A percentile compares a stretch with the other conserved stretches of the same genome.
Conservation (phyloP, 2,113 vertebrate genomes). For the Melanostigma gelatinosum region DNA sequence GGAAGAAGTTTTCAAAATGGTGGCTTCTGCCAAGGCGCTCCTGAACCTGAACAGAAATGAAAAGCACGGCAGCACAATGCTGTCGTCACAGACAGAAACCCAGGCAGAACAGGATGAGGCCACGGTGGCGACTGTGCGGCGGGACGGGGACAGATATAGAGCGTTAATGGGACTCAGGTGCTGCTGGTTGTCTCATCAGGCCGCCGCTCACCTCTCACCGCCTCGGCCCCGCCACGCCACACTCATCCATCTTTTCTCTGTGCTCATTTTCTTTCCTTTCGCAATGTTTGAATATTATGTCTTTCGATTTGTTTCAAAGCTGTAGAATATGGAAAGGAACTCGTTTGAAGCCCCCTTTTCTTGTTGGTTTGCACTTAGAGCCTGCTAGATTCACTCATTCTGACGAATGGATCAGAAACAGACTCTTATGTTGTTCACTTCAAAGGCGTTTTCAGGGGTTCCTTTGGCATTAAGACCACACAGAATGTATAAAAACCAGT, state of each 20-base stretch:
- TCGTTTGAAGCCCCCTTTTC: neutral
- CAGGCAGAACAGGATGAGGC: conserved; percentile 47
- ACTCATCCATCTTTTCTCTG: conserved; percentile 50
- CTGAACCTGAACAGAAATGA: conserved; percentile 42
- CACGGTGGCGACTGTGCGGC: conserved; percentile 54
- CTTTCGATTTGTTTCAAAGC: neutral
- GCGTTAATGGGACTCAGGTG: conserved; percentile 80
- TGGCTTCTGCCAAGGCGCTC: conserved; percentile 20
- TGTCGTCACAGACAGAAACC: conserved; percentile 61
- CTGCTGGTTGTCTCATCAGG: conserved; percentile 69
- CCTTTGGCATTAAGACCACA: conserved; percentile 34
- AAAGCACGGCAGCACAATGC: conserved; percentile 29
- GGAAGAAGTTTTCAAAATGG: conserved; percentile 38
- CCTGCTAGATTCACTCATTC: neutral
- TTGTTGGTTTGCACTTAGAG: neutral
- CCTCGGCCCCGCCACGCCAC: conserved; percentile 23
- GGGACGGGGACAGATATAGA: conserved; percentile 57
- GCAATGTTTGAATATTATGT: neutral
- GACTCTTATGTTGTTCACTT: conserved; percentile 41
- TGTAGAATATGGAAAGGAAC: neutral
- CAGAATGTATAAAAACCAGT: conserved; percentile 34
- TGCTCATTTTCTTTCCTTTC: neutral
- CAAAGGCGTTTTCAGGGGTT: conserved; percentile 46
- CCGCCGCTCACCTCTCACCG: conserved; percentile 58
- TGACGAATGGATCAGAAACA: conserved; percentile 4